Evolutionary conservation across 2,888 invertebrate genomes (phyloP).

Genomic region (Taenaris catops): DNA sequence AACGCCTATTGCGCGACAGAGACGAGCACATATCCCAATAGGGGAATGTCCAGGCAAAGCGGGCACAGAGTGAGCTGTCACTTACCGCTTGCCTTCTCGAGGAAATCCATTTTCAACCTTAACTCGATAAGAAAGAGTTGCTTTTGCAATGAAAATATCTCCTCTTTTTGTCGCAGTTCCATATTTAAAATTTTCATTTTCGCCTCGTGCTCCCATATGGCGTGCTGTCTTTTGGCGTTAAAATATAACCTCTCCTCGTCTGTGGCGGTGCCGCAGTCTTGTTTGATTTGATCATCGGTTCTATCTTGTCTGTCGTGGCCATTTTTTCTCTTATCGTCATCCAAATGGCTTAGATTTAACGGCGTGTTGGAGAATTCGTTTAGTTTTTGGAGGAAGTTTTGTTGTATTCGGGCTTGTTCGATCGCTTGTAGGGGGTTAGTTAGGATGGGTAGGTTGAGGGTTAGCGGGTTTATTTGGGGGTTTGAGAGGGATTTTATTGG

Average conservation of each 20-base stretch:
- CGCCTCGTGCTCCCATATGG: constrained; percentile 72
- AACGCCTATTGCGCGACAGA: constrained; percentile 6
- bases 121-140: constrained; percentile 71
- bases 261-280: constrained; percentile 48
- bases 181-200: constrained; percentile 74
- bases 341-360: constrained; percentile 64
- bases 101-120: constrained; percentile 72
- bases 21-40: constrained; percentile 9
- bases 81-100: constrained; percentile 71
- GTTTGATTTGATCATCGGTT: constrained; percentile 40
- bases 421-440: constrained; percentile 59
- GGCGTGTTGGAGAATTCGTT: constrained; percentile 69
- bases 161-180: constrained; percentile 70
- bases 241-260: constrained; percentile 67
- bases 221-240: constrained; percentile 67
- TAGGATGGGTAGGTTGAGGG: constrained; percentile 37
- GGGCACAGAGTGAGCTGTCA: constrained; percentile 25
- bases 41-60: not conserved
- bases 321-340: constrained; percentile 47
- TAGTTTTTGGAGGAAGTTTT: constrained; percentile 60
- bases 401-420: constrained; percentile 63
- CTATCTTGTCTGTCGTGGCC: constrained; percentile 43
- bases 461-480: constrained; percentile 34
- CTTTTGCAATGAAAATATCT: constrained; percentile 71
- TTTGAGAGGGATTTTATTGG: constrained; percentile 35